Conservation (phyloP, 2,888 invertebrate genomes). For the Eledone cirrhosa region DNA sequence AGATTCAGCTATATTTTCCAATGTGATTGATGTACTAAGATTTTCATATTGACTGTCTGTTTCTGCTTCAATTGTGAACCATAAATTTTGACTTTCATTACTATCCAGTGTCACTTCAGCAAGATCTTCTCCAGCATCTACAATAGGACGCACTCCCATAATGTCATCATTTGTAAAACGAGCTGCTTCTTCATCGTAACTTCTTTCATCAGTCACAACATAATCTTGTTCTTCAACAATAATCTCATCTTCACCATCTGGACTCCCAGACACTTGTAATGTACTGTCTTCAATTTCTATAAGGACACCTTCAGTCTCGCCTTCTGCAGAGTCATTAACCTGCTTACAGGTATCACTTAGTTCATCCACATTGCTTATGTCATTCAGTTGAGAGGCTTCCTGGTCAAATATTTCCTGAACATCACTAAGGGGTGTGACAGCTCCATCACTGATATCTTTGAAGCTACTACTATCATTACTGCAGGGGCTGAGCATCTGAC, state of each 20-base stretch:
- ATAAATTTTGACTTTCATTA: slow-evolving; percentile 8
- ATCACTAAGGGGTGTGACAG: slow-evolving; percentile 17
- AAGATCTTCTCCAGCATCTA: slow-evolving; percentile 26
- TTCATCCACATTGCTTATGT: neutral
- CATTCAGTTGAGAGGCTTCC: neutral
- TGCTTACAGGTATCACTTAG: neutral
- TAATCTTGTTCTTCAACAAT: slow-evolving; percentile 14
- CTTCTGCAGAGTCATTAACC: neutral
- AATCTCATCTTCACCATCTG: slow-evolving; percentile 3
- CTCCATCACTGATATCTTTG: slow-evolving; percentile 23
- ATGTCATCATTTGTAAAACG: slow-evolving; percentile 6
- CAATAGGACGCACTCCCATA: slow-evolving; percentile 16
- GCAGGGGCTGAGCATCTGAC: slow-evolving; percentile 21
- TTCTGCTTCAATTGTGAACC: slow-evolving; percentile 19
- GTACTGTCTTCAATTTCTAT: slow-evolving; percentile 21
- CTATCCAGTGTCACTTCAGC: slow-evolving; percentile 20
- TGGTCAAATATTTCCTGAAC: slow-evolving; percentile 14
- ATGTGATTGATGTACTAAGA: slow-evolving; percentile 10
- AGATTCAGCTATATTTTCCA: slow-evolving; percentile 17
- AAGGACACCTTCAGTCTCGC: neutral
- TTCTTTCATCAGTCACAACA: neutral
- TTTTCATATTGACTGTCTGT: slow-evolving; percentile 20
- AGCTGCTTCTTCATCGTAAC: neutral
- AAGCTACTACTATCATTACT: slow-evolving; percentile 23
- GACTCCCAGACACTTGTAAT: neutral